Evolutionary conservation across 2,113 vertebrate genomes (phyloP), one percentile per base, ranked within the genome.

Genomic region (Isurus oxyrinchus): DNA sequence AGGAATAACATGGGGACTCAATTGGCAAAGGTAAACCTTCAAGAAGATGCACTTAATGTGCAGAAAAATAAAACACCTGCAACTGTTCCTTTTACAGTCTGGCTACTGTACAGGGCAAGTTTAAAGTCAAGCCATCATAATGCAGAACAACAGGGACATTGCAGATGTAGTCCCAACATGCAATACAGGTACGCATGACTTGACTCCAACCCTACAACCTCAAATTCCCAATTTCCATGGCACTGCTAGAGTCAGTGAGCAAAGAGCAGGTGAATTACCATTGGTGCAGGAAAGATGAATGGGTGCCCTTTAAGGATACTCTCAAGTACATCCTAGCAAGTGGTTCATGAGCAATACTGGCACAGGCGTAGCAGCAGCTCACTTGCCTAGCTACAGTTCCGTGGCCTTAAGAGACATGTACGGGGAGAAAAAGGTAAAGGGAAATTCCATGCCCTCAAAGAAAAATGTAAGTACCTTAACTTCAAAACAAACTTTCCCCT

Each of bases 401-500:
- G 19, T 94, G 61, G 88, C 53, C 55, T 91, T 57, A 31, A 61
- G 59, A 94, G 90, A 66, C 19, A 3, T 63, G 59, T 66, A n/a
- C 16, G 90, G 90, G 90, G 90, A 94, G 59, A 94, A 94, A 59
- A 94, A 94, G 57, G 66, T 40, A 94, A 63, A 19, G 59, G 90
- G 90, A 59, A 40, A n/a, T 40, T 63, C 59, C 90, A 63, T 40
- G 90, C 90, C 90, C 81, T 96, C 53, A 81, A 86, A 94, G 59
- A 63, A 84, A 84, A 96, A 87, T 86, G 55, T 66, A 88, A 79
- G 96, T 97, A 99, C 99, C 99, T 98, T 99, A 98, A 99, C 98
- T 97, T 99, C 99, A 4, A 98, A 99, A 96, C 98, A 99, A 86
- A 99, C 98, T 0, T 98, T 98, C 0, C 98, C 99, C 91, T 97